phyloP scores from a whole-genome alignment of 1,140 invertebrate species.

The Philopotamus ludificatus region DNA sequence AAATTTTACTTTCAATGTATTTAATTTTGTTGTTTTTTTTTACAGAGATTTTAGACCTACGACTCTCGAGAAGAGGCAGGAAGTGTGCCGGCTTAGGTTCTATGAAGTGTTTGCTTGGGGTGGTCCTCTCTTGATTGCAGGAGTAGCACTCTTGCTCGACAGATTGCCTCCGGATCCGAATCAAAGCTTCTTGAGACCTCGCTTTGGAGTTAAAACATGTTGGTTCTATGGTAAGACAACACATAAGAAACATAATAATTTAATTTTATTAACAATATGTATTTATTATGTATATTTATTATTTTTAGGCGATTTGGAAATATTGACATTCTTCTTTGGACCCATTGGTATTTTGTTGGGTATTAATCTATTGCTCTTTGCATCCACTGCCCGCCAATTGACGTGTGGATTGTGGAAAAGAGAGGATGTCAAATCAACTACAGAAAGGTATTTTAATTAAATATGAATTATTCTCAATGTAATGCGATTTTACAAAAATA shows the following conservation, averaged over 20 bases:
- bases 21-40: no score
- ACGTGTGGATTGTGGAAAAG: slow-evolving; percentile 84
- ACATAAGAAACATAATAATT: background rate
- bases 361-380: slow-evolving; percentile 75
- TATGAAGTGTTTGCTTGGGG: slow-evolving; percentile 82
- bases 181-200: slow-evolving; percentile 64
- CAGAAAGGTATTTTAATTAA: slow-evolving; percentile 63
- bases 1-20: no score
- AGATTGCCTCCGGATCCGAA: slow-evolving; percentile 59
- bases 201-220: slow-evolving; percentile 71
- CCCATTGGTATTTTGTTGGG: slow-evolving; percentile 74
- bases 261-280: background rate
- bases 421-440: slow-evolving; percentile 82
- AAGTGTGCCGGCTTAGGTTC: slow-evolving; percentile 69
- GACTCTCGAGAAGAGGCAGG: slow-evolving; percentile 78
- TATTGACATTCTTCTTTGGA: slow-evolving; percentile 78
- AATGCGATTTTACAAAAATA: background rate
- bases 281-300: slow-evolving; percentile 1
- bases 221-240: slow-evolving; percentile 72
- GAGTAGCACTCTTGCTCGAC: slow-evolving; percentile 69
- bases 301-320: slow-evolving; percentile 68
- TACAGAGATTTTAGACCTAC: slow-evolving; percentile 77
- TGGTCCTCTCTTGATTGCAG: slow-evolving; percentile 70
- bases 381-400: slow-evolving; percentile 76
- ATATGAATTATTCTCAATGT: background rate